These are phyloP conservation scores for Sinosuthora webbiana DNA, from an alignment of 2,113 vertebrate species.

Conservation along the genomic window DNA sequence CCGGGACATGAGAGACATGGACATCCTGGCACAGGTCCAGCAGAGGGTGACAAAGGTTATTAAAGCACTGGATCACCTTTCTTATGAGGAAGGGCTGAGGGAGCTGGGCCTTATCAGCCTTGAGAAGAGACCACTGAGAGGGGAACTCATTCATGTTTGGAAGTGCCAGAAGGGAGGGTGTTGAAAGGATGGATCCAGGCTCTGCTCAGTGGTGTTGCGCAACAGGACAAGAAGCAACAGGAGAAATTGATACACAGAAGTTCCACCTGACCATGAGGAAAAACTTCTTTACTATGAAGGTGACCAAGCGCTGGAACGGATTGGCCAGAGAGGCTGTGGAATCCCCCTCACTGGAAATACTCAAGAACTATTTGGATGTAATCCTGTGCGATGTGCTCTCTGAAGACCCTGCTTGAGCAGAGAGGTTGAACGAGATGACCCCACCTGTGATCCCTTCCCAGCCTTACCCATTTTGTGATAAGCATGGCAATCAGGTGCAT, in stretches of 20 bases:
- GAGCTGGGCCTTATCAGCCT: not conserved
- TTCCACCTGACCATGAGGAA: not conserved
- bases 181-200: not conserved
- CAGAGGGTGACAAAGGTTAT: not conserved
- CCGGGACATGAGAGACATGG: not conserved
- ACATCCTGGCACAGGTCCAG: not conserved
- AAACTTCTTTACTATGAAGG: not conserved
- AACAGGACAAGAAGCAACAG: not conserved
- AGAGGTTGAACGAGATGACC: not conserved
- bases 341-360: not conserved
- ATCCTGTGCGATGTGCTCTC: not conserved
- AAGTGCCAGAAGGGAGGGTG: not conserved
- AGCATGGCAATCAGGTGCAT: not conserved
- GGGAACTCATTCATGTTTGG: not conserved
- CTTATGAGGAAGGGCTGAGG: not conserved
- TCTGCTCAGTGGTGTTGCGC: not conserved
- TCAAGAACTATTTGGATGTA: not conserved
- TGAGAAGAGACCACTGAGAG: accelerated
- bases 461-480: not conserved
- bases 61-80: not conserved
- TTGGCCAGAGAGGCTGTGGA: not conserved
- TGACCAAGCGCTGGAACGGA: not conserved
- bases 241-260: not conserved
- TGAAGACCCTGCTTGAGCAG: not conserved
- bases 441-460: not conserved